These are phyloP conservation scores for Drosophila macrothrix DNA, from an alignment of 2,888 invertebrate species.

Conservation along the genomic window DNA sequence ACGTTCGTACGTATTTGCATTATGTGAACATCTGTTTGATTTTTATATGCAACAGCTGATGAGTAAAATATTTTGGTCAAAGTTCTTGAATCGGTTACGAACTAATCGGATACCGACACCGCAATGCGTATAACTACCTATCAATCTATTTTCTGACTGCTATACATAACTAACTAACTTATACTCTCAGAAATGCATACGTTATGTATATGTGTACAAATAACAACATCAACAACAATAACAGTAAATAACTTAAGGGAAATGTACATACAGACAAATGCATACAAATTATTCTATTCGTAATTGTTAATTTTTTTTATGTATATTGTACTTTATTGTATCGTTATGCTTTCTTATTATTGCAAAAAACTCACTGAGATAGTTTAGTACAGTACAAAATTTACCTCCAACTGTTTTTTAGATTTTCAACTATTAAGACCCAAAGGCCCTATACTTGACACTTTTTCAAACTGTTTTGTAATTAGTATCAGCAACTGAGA, in stretches of 20 bases:
- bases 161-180: slow-evolving; percentile 21
- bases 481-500: slow-evolving; percentile 44
- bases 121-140: slow-evolving; percentile 11
- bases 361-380: slow-evolving; percentile 32
- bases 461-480: slow-evolving; percentile 49
- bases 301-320: slow-evolving; percentile 14
- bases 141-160: slow-evolving; percentile 21
- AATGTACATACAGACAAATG: slow-evolving; percentile 38
- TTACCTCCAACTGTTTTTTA: slow-evolving; percentile 24
- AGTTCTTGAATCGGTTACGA: slow-evolving; percentile 44
- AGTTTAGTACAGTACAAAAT: slow-evolving; percentile 36
- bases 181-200: slow-evolving; percentile 23
- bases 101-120: slow-evolving; percentile 11
- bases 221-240: slow-evolving; percentile 8
- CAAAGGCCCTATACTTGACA: slow-evolving; percentile 36
- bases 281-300: slow-evolving; percentile 31
- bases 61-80: slow-evolving; percentile 84
- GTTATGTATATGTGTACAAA: slow-evolving; percentile 17
- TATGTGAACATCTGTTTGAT: slow-evolving; percentile 5
- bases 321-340: slow-evolving; percentile 24
- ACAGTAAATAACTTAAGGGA: neutral
- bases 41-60: slow-evolving; percentile 65
- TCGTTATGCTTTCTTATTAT: slow-evolving; percentile 29
- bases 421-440: slow-evolving; percentile 26
- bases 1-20: slow-evolving; percentile 19